Conservation (phyloP, 2,113 vertebrate genomes). For the Phyllostomus hastatus region DNA sequence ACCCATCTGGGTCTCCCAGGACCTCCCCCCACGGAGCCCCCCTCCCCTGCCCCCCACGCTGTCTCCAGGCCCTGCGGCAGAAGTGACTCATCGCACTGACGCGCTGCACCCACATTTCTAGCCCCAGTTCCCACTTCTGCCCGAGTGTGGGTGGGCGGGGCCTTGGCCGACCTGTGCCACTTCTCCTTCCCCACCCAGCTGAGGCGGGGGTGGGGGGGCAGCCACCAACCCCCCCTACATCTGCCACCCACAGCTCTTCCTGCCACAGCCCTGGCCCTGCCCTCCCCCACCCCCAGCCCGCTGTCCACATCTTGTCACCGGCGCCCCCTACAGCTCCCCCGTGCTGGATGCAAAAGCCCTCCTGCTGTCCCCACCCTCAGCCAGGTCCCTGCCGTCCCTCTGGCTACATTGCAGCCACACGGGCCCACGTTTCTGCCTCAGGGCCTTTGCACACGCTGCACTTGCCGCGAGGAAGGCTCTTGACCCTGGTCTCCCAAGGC, state of each 20-base stretch:
- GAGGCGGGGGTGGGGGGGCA: background rate
- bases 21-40: rapidly evolving
- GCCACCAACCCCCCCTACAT: background rate
- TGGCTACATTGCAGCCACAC: background rate
- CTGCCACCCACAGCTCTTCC: background rate
- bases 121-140: background rate
- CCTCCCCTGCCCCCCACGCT: too few species aligned
- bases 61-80: background rate
- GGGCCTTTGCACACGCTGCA: background rate
- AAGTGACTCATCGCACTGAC: background rate
- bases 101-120: background rate
- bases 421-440: background rate
- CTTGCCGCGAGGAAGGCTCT: background rate
- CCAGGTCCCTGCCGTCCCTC: background rate
- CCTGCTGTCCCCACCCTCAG: background rate
- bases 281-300: background rate
- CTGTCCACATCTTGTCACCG: too few species aligned
- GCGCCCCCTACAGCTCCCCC: background rate
- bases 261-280: too few species aligned
- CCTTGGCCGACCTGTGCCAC: background rate
- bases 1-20: background rate
- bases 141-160: too few species aligned
- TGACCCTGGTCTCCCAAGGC: background rate
- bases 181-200: too few species aligned
- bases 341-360: background rate